Evolutionary conservation across 2,113 vertebrate species (phyloP).

Genomic region (Toxotes jaculatrix): DNA sequence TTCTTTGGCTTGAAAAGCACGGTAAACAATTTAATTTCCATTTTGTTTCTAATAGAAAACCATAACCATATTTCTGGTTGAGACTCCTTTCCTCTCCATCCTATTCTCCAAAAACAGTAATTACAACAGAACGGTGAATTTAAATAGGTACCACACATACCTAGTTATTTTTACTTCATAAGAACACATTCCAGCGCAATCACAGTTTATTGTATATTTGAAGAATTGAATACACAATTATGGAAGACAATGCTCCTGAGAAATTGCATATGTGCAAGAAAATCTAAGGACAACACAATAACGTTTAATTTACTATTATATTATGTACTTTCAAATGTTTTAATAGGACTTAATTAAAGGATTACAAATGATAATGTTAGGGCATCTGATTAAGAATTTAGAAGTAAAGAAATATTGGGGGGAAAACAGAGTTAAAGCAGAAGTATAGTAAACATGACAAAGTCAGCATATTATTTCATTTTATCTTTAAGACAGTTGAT

Average conservation of each 20-base stretch:
- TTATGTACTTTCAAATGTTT: not conserved
- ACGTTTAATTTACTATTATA: not conserved
- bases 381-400: not conserved
- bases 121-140: not conserved
- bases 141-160: not conserved
- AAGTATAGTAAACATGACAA: not conserved
- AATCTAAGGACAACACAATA: too few relatives aligned
- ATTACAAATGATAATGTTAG: not conserved
- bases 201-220: not conserved
- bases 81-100: not conserved
- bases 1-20: slow-evolving; percentile 53
- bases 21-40: slow-evolving; percentile 41
- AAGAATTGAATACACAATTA: not conserved
- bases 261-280: not conserved
- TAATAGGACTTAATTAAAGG: not conserved
- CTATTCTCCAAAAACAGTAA: slow-evolving; percentile 3
- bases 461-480: not conserved
- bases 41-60: slow-evolving; percentile 42
- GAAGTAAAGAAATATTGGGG: too few relatives aligned
- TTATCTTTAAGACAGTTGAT: not conserved
- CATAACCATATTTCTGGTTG: slow-evolving; percentile 17
- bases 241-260: not conserved
- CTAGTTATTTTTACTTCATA: not conserved
- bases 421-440: too few relatives aligned
- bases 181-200: not conserved